Conservation (phyloP, 1,140 invertebrate genomes). For the Sarcophaga peregrina region DNA sequence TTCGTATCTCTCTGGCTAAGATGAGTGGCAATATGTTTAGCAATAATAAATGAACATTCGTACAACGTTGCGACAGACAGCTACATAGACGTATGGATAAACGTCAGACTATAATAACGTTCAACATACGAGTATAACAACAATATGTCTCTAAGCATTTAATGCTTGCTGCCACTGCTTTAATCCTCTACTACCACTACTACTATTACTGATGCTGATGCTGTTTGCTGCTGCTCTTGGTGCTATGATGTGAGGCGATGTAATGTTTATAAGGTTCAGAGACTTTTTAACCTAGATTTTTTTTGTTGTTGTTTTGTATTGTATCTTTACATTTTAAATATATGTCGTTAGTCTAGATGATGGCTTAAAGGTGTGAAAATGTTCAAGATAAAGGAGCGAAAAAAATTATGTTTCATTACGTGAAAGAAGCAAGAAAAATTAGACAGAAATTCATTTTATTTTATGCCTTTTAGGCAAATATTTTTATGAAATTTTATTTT, state of each 20-base stretch:
- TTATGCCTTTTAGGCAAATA: too few species aligned
- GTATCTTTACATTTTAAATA: not conserved
- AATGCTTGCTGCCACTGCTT: not conserved
- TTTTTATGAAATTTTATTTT: too few species aligned
- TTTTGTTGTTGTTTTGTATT: not conserved
- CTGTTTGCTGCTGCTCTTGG: not conserved
- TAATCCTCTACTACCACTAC: not conserved
- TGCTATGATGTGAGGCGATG: not conserved
- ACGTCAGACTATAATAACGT: not conserved
- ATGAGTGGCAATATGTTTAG: conserved; percentile 17
- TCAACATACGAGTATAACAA: not conserved
- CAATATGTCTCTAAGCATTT: conserved; percentile 18
- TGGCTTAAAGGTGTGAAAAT: conserved; percentile 41
- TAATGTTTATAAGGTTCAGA: conserved; percentile 39
- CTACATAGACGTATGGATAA: too few species aligned
- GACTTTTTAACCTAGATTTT: conserved; percentile 37
- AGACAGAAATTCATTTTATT: too few species aligned
- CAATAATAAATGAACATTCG: not conserved
- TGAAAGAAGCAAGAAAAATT: too few species aligned
- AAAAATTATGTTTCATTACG: not conserved
- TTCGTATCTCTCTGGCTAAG: conserved; percentile 5
- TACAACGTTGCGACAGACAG: too few species aligned
- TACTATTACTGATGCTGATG: not conserved
- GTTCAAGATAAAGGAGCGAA: not conserved
- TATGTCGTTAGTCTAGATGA: conserved; percentile 15